A percentile compares a stretch with the other conserved stretches of the same genome.
These are phyloP conservation scores for Brienomyrus longianalis DNA, from an alignment of 2,113 vertebrate species.

Conservation along the genomic window DNA sequence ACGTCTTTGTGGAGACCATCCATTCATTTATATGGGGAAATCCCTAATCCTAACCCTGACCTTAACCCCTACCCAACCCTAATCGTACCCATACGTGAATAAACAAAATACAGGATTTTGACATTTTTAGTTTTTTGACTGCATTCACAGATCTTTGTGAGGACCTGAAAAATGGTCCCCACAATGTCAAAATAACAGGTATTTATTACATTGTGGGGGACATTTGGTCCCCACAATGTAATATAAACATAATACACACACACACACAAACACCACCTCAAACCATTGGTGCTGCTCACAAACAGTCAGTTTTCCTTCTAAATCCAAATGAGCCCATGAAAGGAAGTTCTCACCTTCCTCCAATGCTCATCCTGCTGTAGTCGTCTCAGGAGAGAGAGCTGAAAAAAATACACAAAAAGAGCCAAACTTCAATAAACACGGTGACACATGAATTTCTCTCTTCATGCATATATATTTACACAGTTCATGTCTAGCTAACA, in stretches of 20 bases:
- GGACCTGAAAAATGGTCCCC: not conserved
- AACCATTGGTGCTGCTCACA: not conserved
- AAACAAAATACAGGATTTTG: not conserved
- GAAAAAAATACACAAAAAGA: slow-evolving; percentile 33
- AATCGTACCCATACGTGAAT: not conserved
- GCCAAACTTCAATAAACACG: not conserved
- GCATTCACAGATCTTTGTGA: not conserved
- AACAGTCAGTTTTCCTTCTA: not conserved
- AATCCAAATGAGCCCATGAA: not conserved
- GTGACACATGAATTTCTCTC: not conserved
- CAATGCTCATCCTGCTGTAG: slow-evolving; percentile 77
- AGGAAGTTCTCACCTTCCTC: slow-evolving; percentile 67
- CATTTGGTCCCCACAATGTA: no score
- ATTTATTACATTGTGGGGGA: not conserved
- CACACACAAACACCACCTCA: not conserved
- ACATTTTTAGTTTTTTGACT: not conserved
- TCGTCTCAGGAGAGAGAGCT: slow-evolving; percentile 88
- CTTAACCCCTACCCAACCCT: not conserved
- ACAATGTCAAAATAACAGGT: not conserved
- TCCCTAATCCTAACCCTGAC: not conserved
- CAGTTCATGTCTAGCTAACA: not conserved
- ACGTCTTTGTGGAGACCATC: not conserved
- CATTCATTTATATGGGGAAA: not conserved
- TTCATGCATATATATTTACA: not conserved
- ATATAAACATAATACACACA: not conserved